phyloP scores from a whole-genome alignment of 2,797 vertebrate genomes.

The Florisuga fusca region DNA sequence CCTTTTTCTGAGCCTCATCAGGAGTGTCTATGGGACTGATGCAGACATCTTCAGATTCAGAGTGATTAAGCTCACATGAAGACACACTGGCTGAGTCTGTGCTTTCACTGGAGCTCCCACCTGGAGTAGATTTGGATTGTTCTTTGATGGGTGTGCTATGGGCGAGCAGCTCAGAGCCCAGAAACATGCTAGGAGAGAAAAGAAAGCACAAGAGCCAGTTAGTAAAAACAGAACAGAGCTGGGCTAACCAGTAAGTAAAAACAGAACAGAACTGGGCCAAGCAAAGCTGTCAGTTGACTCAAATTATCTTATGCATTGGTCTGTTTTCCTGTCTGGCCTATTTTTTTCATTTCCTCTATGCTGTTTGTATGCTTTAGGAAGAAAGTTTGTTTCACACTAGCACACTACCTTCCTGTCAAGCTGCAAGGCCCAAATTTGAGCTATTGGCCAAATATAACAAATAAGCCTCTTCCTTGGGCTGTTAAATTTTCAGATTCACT shows the following conservation, averaged over 20 bases:
- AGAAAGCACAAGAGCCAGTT: neutral
- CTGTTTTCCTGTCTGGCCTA: neutral
- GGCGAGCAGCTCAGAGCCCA: constrained; percentile 82
- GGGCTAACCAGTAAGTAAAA: neutral
- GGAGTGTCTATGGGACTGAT: constrained; percentile 79
- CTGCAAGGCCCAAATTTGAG: neutral
- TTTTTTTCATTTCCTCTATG: neutral
- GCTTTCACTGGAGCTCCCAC: constrained; percentile 92
- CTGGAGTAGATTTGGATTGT: constrained; percentile 83
- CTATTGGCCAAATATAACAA: neutral
- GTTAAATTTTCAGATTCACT: neutral
- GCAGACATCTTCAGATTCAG: constrained; percentile 81
- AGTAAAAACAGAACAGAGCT: neutral
- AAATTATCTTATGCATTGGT: neutral
- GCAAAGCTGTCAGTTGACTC: neutral
- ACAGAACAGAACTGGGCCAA: neutral
- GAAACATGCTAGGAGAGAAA: constrained; percentile 82
- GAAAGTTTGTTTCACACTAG: neutral
- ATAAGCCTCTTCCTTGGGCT: fast-evolving
- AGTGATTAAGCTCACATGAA: constrained; percentile 90
- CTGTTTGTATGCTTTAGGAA: neutral
- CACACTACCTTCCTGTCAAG: neutral
- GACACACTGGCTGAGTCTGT: constrained; percentile 94
- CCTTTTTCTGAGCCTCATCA: constrained; percentile 87
- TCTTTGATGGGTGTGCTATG: constrained; percentile 88